A percentile compares a stretch with the other conserved stretches of the same genome.
phyloP scores from a whole-genome alignment of 2,797 vertebrate species.

The Hybognathus amarus region DNA sequence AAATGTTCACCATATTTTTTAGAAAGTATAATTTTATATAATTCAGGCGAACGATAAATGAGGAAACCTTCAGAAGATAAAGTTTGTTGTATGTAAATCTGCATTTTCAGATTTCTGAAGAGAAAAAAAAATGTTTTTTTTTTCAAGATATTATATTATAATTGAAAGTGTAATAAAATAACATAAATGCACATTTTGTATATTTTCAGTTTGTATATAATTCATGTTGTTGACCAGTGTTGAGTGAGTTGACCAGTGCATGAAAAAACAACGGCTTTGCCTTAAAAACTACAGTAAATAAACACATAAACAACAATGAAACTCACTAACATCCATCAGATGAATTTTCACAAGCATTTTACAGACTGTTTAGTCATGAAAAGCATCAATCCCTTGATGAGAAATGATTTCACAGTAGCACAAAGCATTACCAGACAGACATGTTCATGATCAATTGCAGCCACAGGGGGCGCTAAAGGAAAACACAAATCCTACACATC shows the following conservation, averaged over 20 bases:
- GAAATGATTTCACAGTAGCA: slow-evolving; percentile 54
- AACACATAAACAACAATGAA: neutral
- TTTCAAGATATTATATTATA: neutral
- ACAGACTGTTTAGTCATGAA: slow-evolving; percentile 1
- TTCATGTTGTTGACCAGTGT: too few relatives aligned
- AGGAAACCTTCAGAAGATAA: neutral
- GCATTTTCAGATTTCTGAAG: neutral
- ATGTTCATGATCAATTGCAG: slow-evolving; percentile 66
- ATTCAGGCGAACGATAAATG: neutral
- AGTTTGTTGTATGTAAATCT: neutral
- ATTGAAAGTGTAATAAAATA: neutral
- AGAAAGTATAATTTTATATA: neutral
- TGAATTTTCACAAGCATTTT: slow-evolving; percentile 7
- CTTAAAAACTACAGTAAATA: neutral
- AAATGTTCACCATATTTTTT: neutral
- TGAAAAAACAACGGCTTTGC: neutral
- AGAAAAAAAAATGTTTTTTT: too few relatives aligned
- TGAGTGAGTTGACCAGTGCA: too few relatives aligned
- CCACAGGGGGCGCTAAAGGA: slow-evolving; percentile 77
- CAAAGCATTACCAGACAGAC: slow-evolving; percentile 38
- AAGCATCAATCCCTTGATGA: slow-evolving; percentile 16
- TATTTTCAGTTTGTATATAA: neutral
- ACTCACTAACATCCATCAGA: neutral
- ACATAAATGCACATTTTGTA: neutral
- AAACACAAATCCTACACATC: neutral